Evolutionary conservation across 1,140 invertebrate species (phyloP), one percentile per base, ranked within the genome.

Genomic region (Apis dorsata): DNA sequence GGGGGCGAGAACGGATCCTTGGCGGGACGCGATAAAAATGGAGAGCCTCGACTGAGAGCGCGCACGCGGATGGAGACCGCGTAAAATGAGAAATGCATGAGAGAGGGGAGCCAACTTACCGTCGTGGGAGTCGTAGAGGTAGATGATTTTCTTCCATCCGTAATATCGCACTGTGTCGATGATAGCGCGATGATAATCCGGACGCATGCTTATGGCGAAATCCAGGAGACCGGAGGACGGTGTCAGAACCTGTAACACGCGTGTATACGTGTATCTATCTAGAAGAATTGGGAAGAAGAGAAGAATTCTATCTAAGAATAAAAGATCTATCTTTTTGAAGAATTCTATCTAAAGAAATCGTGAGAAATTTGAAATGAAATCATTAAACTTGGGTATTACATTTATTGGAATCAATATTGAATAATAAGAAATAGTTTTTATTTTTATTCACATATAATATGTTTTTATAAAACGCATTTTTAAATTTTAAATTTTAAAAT

Each of bases 121-220:
- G 93, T 99, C 98, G 92, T 99, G 97, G 11, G 98, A 98, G 94
- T 99, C 98, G 92, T 99, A 99, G 80, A 99, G 95, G 94, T 98
- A 99, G 91, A 99, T 98, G 90, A 99, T 97, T 91, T 97, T 97
- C 86, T 96, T 96, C 98, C 98, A 99, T 68, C 96, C 96, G 92
- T 99, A 99, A 93, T 98, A 97, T 84, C 96, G 95, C 86, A 99
- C 98, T 44, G 98, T 97, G 94, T 99, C 98, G 86, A 99, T 97
- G 90, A 99, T 97, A 62, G 98, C 98, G 89, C 96, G 96, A 93
- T 99, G 97, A 94, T 99, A 99, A 93, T 98, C 97, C n/a, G 98
- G 98, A 71, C 98, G 95, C 97, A 99, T 97, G 91, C 97, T 98
- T 90, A 98, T 97, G 60, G 98, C 98, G 92, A 97, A 98, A 93